These are phyloP conservation scores for Clarias batrachus DNA, from an alignment of 2,113 vertebrate genomes.

Conservation along the genomic window DNA sequence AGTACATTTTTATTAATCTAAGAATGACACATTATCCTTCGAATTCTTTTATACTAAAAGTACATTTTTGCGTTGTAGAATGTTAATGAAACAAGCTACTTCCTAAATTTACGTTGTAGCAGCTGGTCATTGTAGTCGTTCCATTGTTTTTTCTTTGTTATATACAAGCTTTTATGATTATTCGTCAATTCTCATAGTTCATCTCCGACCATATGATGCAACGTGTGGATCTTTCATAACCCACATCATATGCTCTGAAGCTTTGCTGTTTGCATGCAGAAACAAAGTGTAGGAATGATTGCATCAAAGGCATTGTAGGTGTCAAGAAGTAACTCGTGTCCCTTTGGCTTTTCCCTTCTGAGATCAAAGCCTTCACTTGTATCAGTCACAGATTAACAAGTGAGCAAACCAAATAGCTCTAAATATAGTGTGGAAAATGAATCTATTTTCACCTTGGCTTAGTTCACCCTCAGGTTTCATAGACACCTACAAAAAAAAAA, in stretches of 20 bases:
- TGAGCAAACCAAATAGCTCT: background rate
- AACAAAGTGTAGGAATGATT: conserved; percentile 18
- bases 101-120: background rate
- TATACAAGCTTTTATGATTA: background rate
- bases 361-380: conserved; percentile 21
- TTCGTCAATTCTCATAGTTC: background rate
- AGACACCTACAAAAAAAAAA: conserved; percentile 25
- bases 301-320: conserved; percentile 11
- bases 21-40: background rate
- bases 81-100: background rate
- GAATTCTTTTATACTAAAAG: background rate
- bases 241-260: no score
- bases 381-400: conserved; percentile 19
- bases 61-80: background rate
- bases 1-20: background rate
- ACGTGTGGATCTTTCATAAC: background rate
- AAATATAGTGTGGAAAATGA: conserved; percentile 41
- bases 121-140: background rate
- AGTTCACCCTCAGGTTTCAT: background rate
- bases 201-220: background rate
- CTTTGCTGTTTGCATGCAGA: background rate
- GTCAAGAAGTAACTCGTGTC: background rate
- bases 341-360: conserved; percentile 31
- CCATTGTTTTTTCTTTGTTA: background rate
- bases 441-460: conserved; percentile 13